Evolutionary conservation across 2,113 vertebrate species (phyloP).

Genomic region (Phodopus roborovskii): DNA sequence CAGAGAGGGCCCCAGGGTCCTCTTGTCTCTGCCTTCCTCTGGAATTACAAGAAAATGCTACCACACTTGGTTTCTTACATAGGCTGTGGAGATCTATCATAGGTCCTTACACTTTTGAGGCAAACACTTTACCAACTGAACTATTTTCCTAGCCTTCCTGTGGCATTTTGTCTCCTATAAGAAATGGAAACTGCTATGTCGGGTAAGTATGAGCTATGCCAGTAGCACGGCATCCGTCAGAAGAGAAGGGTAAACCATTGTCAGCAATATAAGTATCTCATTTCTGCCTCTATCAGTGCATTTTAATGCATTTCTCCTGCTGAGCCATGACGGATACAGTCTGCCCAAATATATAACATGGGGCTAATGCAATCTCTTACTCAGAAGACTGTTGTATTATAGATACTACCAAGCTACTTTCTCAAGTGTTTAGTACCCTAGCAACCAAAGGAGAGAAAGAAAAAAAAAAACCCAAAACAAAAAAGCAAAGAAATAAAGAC

Average conservation of each 20-base stretch:
- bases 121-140: not conserved
- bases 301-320: constrained; percentile 81
- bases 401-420: constrained; percentile 78
- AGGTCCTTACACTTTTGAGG: not conserved
- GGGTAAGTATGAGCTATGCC: not conserved
- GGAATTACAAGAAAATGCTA: not conserved
- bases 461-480: not conserved
- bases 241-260: constrained; percentile 40
- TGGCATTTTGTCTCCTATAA: not conserved
- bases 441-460: constrained; percentile 69
- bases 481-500: not conserved
- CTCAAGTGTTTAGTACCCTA: constrained; percentile 78
- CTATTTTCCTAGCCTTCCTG: not conserved
- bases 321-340: constrained; percentile 64
- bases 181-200: not conserved
- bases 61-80: not conserved
- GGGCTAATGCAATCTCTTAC: constrained; percentile 77
- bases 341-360: constrained; percentile 77
- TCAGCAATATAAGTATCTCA: constrained; percentile 61
- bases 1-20: not conserved
- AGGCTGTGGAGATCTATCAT: not conserved
- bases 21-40: not conserved
- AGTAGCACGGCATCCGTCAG: constrained; percentile 34
- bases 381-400: constrained; percentile 69
- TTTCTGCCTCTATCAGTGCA: constrained; percentile 68